These are phyloP conservation scores for Perca flavescens DNA, from an alignment of 2,113 vertebrate species.

Conservation along the genomic window DNA sequence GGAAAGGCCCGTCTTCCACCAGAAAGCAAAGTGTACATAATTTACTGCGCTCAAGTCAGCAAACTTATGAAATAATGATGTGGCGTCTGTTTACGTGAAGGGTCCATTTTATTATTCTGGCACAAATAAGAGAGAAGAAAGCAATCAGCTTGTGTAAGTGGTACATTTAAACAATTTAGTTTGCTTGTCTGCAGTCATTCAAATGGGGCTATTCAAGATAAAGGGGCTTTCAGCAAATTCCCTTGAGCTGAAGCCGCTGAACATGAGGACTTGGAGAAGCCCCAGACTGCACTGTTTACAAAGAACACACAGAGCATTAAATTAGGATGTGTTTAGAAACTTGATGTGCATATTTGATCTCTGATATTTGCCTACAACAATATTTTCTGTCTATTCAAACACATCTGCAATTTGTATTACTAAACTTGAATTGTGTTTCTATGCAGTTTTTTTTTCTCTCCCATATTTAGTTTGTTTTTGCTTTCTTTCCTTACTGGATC, in stretches of 20 bases:
- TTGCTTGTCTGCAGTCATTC: constrained; percentile 79
- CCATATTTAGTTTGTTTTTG: neutral
- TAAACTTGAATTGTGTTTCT: constrained; percentile 20
- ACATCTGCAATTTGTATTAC: constrained; percentile 39
- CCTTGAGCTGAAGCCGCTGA: constrained; percentile 60
- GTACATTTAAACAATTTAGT: constrained; percentile 79
- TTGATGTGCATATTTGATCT: constrained; percentile 54
- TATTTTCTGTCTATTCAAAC: constrained; percentile 31
- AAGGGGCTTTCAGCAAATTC: constrained; percentile 76
- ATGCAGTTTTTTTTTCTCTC: neutral
- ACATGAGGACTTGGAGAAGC: constrained; percentile 45
- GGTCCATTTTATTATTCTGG: constrained; percentile 75
- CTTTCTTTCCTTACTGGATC: constrained; percentile 16
- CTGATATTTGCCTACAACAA: constrained; percentile 38
- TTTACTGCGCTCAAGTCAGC: constrained; percentile 73
- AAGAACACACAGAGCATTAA: constrained; percentile 52
- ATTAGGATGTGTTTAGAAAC: constrained; percentile 60
- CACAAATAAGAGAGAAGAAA: constrained; percentile 69
- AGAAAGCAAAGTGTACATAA: constrained; percentile 76
- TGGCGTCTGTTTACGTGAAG: constrained; percentile 73
- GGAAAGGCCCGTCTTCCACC: constrained; percentile 52
- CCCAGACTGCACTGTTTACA: constrained; percentile 59
- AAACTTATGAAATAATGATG: constrained; percentile 84
- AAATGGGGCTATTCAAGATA: constrained; percentile 72
- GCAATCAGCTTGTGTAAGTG: constrained; percentile 70